Conservation (phyloP, 1,140 invertebrate species). For the Drosophila leontia region DNA sequence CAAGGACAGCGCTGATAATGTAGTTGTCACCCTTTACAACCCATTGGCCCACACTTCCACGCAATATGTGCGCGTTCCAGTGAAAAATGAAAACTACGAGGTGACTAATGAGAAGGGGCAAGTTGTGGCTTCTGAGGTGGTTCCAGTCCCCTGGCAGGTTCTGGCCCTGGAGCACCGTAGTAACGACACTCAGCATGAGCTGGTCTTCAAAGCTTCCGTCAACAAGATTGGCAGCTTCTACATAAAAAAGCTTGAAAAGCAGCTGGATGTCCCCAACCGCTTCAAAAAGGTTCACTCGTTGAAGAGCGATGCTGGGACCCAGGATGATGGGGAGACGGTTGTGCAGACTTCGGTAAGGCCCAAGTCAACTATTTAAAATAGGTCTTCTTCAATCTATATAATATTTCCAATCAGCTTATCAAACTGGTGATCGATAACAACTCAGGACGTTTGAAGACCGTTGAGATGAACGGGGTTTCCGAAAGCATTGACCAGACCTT, state of each 20-base stretch:
- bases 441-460: constrained; percentile 86
- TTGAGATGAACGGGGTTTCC: constrained; percentile 86
- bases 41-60: constrained; percentile 89
- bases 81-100: constrained; percentile 87
- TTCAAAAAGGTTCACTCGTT: constrained; percentile 7
- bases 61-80: constrained; percentile 90
- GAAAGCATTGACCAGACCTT: constrained; percentile 88
- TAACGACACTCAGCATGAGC: constrained; percentile 87
- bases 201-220: constrained; percentile 88
- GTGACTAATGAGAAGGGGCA: constrained; percentile 87
- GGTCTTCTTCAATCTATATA: neutral
- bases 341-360: constrained; percentile 56
- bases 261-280: neutral
- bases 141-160: constrained; percentile 88
- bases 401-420: constrained; percentile 18
- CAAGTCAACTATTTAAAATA: rapidly evolving
- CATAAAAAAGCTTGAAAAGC: constrained; percentile 39
- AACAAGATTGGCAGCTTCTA: constrained; percentile 56
- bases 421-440: constrained; percentile 53
- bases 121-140: constrained; percentile 85
- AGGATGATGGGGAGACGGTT: constrained; percentile 30
- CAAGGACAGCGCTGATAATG: constrained; percentile 86
- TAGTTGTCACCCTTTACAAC: constrained; percentile 91
- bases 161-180: constrained; percentile 88
- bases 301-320: neutral